These are phyloP conservation scores for Sialia sialis DNA, from an alignment of 2,113 vertebrate genomes.

Conservation along the genomic window DNA sequence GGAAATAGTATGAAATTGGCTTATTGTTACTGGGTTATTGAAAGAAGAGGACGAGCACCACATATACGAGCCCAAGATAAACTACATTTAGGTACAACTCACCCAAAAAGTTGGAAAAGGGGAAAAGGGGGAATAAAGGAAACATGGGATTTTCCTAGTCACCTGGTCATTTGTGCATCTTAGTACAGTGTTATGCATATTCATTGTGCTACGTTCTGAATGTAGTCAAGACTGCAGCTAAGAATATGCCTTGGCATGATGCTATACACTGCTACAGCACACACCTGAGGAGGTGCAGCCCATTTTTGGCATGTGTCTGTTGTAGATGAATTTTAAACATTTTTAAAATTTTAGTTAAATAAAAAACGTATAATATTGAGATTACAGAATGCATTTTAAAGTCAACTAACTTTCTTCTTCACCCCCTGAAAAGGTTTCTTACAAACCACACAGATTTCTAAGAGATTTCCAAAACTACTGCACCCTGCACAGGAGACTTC, in stretches of 20 bases:
- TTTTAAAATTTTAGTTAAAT: not conserved
- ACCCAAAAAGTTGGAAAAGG: not conserved
- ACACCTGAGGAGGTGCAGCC: not conserved
- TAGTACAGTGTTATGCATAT: not conserved
- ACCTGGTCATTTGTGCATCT: not conserved
- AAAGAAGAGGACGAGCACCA: not conserved
- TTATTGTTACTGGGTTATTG: not conserved
- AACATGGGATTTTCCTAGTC: not conserved
- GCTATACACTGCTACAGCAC: not conserved
- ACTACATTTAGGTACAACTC: not conserved
- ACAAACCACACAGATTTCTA: not conserved
- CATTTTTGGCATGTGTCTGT: not conserved
- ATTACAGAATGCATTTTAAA: not conserved
- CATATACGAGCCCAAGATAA: not conserved
- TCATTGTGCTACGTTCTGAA: not conserved
- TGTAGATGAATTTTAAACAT: not conserved
- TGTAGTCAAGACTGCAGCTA: not conserved
- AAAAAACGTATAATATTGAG: rapidly evolving
- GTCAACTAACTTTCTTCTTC: not conserved
- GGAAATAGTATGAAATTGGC: not conserved
- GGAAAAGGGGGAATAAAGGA: rapidly evolving
- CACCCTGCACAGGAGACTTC: not conserved
- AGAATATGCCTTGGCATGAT: not conserved
- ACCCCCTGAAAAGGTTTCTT: not conserved
- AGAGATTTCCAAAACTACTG: not conserved